Evolutionary conservation across 2,888 invertebrate species (phyloP), one percentile per base, ranked within the genome.

Genomic region (Anaspis maculata): DNA sequence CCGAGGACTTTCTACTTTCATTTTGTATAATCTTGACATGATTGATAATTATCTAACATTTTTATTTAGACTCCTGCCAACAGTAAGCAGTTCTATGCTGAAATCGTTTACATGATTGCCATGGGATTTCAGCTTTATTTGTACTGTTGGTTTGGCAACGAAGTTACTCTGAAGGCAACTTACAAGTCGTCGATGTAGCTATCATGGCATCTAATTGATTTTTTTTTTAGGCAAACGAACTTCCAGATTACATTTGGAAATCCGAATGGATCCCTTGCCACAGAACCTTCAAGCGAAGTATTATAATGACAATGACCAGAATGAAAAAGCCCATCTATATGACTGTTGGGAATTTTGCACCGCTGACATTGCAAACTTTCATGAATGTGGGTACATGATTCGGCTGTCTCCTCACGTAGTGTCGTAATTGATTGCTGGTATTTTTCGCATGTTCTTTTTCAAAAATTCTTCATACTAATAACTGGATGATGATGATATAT

Each of bases 321-420:
- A 48, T 58, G 39, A 51, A 51, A 33, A 51, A 49, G 41, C 57
- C 57, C 1, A 39, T 62, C 9, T 49, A 50, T 45, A 45, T 62
- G 15, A 62, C 60, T 3, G 59, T 57, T 19, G 62, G 62, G 25
- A 56, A 58, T 46, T 61, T 62, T 41, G 54, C 56, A 19, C 60
- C 59, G 3, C 41, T 62, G 3, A 62, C 59, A 10, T 38, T 62
- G 28, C 33, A 51, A 4, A 62, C 61, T 4, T 58, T 58, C 36
- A 52, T 59, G 37, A 44, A 55, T 10, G 62, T 62, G 44, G 42
- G 51, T 47, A 12, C 5, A 13, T n/a, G n/a, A n/a, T n/a, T n/a
- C n/a, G n/a, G n/a, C n/a, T n/a, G n/a, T n/a, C n/a, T n/a, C n/a
- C n/a, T n/a, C n/a, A n/a, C n/a, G n/a, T n/a, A n/a, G n/a, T n/a